Evolutionary conservation across 1,140 invertebrate genomes (phyloP).

Genomic region (Drosophila takahashii): DNA sequence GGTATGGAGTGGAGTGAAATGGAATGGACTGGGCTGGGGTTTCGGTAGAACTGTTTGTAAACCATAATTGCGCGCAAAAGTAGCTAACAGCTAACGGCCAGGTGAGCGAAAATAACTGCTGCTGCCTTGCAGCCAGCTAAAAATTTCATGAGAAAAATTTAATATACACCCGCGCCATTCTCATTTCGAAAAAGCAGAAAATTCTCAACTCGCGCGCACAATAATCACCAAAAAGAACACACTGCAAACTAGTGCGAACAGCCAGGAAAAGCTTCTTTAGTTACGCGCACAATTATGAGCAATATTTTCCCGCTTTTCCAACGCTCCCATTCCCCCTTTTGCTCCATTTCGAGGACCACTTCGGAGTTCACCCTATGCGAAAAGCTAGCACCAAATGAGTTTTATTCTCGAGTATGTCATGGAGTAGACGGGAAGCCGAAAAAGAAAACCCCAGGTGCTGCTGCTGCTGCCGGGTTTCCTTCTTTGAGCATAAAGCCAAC

Average conservation of each 20-base stretch:
- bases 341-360: conserved; percentile 23
- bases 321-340: neutral
- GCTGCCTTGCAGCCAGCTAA: conserved; percentile 17
- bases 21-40: neutral
- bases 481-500: conserved; percentile 21
- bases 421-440: conserved; percentile 14
- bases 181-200: conserved; percentile 2
- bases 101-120: conserved; percentile 37
- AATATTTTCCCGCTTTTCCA: conserved; percentile 27
- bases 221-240: conserved; percentile 45
- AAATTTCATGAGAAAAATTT: conserved; percentile 62
- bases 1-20: neutral
- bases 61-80: conserved; percentile 74
- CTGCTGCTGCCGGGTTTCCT: conserved; percentile 15
- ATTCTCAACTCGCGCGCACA: conserved; percentile 16
- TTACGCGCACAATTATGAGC: conserved; percentile 62
- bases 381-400: conserved; percentile 46
- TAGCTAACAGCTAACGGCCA: conserved; percentile 59
- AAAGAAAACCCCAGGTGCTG: conserved; percentile 41
- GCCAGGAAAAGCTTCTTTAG: conserved; percentile 45
- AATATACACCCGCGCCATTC: conserved; percentile 41
- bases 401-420: conserved; percentile 56
- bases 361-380: conserved; percentile 22
- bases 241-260: conserved; percentile 43
- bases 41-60: conserved; percentile 67